These are phyloP conservation scores for Champsocephalus gunnari DNA, from an alignment of 2,797 vertebrate species.

Conservation along the genomic window DNA sequence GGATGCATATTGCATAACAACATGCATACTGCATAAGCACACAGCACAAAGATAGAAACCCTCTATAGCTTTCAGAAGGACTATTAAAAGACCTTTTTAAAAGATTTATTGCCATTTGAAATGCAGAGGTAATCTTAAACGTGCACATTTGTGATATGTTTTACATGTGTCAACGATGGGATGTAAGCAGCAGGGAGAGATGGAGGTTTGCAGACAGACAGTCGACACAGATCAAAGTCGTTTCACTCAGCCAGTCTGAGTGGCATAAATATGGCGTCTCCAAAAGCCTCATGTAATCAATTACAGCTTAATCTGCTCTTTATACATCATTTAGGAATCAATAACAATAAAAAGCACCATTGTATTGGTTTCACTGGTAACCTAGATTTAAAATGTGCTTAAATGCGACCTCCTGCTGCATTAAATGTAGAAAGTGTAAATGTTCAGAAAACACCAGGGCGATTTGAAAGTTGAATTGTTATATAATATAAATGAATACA, in stretches of 20 bases:
- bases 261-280: not conserved
- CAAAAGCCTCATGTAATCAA: not conserved
- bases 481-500: constrained; percentile 10
- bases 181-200: not conserved
- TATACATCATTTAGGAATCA: not conserved
- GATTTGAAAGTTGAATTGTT: constrained; percentile 4
- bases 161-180: not conserved
- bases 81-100: constrained; percentile 27
- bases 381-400: not conserved
- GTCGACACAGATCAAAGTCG: constrained; percentile 12
- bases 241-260: not conserved
- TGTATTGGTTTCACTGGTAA: not conserved
- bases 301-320: constrained; percentile 2
- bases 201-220: constrained; percentile 13
- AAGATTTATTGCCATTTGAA: constrained; percentile 40
- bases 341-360: not conserved
- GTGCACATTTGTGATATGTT: not conserved
- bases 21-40: constrained; percentile 70
- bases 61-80: constrained; percentile 8
- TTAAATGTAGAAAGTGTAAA: not conserved
- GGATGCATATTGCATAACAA: constrained; percentile 78
- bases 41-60: constrained; percentile 55
- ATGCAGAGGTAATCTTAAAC: not conserved
- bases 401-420: not conserved
- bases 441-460: not conserved